phyloP scores from a whole-genome alignment of 2,888 invertebrate genomes.

The Drosophila maculinotata region DNA sequence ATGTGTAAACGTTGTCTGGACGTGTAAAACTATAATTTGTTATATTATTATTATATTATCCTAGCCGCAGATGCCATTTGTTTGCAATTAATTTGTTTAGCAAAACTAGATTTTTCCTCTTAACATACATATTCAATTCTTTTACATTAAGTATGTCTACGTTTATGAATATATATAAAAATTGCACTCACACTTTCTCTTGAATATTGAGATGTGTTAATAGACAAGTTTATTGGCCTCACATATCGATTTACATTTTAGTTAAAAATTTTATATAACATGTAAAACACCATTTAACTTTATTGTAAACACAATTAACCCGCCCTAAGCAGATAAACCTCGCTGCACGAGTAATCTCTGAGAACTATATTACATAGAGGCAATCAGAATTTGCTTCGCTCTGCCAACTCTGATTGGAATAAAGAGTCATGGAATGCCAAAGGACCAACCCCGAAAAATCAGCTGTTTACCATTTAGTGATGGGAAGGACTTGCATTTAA shows the following conservation, averaged over 20 bases:
- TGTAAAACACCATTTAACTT: constrained; percentile 6
- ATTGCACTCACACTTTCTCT: constrained; percentile 1
- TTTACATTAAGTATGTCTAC: background rate
- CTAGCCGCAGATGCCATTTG: background rate
- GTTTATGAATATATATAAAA: background rate
- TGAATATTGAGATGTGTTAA: background rate
- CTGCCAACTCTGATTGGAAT: constrained; percentile 1
- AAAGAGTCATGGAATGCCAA: constrained; percentile 5
- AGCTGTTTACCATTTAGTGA: constrained; percentile 13
- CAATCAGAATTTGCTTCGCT: constrained; percentile 5
- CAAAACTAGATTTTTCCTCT: background rate
- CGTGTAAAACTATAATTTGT: background rate
- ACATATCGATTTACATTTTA: background rate
- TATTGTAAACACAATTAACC: constrained; percentile 23
- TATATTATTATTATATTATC: no score
- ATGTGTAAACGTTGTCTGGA: constrained; percentile 5
- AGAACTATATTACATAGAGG: constrained; percentile 22
- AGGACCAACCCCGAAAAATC: constrained; percentile 9
- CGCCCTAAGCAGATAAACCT: constrained; percentile 15
- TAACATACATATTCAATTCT: background rate
- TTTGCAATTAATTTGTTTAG: background rate
- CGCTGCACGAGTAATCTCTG: constrained; percentile 15
- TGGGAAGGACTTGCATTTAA: background rate
- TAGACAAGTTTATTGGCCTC: background rate
- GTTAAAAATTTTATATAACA: constrained; percentile 17